phyloP scores from a whole-genome alignment of 2,888 invertebrate genomes.

The Acleris cristana region DNA sequence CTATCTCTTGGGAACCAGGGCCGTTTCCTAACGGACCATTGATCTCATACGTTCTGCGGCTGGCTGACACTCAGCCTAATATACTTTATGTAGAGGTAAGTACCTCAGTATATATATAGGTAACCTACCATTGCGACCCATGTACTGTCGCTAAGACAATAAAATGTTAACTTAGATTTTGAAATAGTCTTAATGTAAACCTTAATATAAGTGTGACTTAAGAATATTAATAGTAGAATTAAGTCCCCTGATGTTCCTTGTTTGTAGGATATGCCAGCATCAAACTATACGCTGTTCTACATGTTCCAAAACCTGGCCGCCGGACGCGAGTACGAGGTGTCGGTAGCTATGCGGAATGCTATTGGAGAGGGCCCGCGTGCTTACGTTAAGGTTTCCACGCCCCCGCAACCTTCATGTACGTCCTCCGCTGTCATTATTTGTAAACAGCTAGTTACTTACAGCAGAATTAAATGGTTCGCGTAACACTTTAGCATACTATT shows the following conservation, averaged over 20 bases:
- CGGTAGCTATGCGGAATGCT: conserved; percentile 90
- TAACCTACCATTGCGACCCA: background rate
- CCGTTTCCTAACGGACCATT: conserved; percentile 94
- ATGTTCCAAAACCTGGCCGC: conserved; percentile 90
- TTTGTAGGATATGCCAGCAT: conserved; percentile 88
- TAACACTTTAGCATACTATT: too few relatives aligned
- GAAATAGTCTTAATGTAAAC: too few relatives aligned
- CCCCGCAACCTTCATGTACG: conserved; percentile 86
- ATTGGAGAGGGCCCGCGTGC: conserved; percentile 91
- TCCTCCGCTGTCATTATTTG: conserved; percentile 27
- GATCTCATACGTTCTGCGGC: conserved; percentile 91
- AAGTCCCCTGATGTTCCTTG: background rate
- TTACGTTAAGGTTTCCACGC: conserved; percentile 86
- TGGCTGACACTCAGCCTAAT: conserved; percentile 83
- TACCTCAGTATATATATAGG: conserved; percentile 1
- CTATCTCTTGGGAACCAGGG: conserved; percentile 95
- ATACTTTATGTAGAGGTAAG: conserved; percentile 87
- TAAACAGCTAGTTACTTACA: too few relatives aligned
- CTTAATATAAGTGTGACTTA: too few relatives aligned
- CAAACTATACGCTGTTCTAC: conserved; percentile 87
- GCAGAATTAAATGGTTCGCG: too few relatives aligned
- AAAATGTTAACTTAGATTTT: too few relatives aligned
- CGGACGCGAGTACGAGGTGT: conserved; percentile 89
- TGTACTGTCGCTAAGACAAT: too few relatives aligned
- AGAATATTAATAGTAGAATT: too few relatives aligned